A percentile compares a stretch with the other conserved stretches of the same genome.
Evolutionary conservation across 1,140 invertebrate species (phyloP).

Genomic region (Drosophila athabasca): DNA sequence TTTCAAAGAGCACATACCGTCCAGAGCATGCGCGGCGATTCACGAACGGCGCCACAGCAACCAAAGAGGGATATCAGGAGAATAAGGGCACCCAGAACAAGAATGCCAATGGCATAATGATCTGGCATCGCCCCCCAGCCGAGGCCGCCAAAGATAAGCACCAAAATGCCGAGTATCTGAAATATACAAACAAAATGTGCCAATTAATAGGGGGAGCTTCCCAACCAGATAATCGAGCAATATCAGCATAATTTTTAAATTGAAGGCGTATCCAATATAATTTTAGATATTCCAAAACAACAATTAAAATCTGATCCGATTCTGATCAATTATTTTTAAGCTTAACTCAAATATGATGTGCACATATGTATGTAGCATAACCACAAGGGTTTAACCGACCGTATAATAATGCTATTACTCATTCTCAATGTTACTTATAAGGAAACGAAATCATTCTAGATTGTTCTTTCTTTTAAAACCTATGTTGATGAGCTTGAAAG

Average conservation of each 20-base stretch:
- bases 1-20: slow-evolving; percentile 85
- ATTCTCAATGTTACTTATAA: no score
- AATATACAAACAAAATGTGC: neutral
- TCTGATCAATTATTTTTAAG: no score
- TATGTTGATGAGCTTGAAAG: no score
- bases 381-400: no score
- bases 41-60: slow-evolving; percentile 92
- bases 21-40: slow-evolving; percentile 92
- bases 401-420: no score
- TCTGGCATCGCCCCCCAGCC: slow-evolving; percentile 84
- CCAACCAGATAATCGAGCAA: slow-evolving; percentile 10
- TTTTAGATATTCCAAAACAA: neutral
- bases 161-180: slow-evolving; percentile 71
- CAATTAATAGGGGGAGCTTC: neutral
- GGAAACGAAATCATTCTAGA: no score
- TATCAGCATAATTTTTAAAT: slow-evolving; percentile 13
- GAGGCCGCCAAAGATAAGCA: slow-evolving; percentile 66
- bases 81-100: slow-evolving; percentile 89
- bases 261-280: slow-evolving; percentile 17
- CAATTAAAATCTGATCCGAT: neutral
- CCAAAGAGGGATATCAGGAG: slow-evolving; percentile 92
- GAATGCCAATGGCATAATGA: slow-evolving; percentile 85
- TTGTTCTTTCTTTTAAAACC: no score
- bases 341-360: no score
- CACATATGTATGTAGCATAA: no score